Percentiles rank a stretch among this genome's conserved stretches.
phyloP scores from a whole-genome alignment of 2,888 invertebrate genomes.

The Scaeva pyrastri region DNA sequence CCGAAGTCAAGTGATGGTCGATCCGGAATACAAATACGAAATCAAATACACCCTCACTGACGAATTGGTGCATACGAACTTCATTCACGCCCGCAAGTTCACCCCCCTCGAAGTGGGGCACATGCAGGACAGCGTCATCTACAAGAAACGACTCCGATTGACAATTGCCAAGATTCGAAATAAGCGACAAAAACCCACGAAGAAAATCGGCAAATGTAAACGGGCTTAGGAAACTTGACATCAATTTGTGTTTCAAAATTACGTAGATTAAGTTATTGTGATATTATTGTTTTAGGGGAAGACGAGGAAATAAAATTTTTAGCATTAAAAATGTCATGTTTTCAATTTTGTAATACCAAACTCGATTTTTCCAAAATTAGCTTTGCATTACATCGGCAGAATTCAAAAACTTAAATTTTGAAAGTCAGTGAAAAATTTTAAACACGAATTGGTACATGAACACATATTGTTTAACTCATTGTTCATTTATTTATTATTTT shows the following conservation, averaged over 20 bases:
- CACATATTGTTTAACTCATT: too few relatives aligned
- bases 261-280: background rate
- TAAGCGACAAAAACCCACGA: slow-evolving; percentile 2
- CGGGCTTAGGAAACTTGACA: background rate
- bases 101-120: slow-evolving; percentile 41
- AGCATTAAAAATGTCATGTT: too few relatives aligned
- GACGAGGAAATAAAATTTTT: background rate
- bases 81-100: slow-evolving; percentile 17
- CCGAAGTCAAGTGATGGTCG: background rate
- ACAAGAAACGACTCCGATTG: slow-evolving; percentile 50
- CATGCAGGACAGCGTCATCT: slow-evolving; percentile 60
- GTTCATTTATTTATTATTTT: too few relatives aligned
- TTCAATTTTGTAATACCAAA: too few relatives aligned
- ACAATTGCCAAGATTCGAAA: slow-evolving; percentile 39
- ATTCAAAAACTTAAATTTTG: too few relatives aligned
- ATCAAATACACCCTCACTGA: slow-evolving; percentile 46
- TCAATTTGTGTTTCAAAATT: background rate
- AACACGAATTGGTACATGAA: too few relatives aligned
- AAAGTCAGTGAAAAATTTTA: too few relatives aligned
- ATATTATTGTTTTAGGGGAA: background rate
- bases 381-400: too few relatives aligned
- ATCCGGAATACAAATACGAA: slow-evolving; percentile 18
- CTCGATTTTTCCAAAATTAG: too few relatives aligned
- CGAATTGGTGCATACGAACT: slow-evolving; percentile 42
- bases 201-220: background rate